Base-by-base conservation (phyloP, 2,888 invertebrate genomes). In the Barypeithes pellucidus region DNA sequence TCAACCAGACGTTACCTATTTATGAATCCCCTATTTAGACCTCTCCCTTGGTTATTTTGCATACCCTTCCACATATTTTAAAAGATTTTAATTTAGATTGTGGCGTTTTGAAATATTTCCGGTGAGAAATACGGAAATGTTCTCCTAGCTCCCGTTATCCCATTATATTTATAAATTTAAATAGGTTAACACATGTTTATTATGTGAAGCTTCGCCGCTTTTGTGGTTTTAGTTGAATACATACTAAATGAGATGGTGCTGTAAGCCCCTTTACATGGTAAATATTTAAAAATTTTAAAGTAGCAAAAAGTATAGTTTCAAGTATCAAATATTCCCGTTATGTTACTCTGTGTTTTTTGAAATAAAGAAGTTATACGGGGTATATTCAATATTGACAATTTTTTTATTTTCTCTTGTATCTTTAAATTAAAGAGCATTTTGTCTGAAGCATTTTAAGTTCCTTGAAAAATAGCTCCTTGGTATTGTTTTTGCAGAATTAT, bases 71-170 rank as follows among this genome's bases (percentile, higher is more conserved):
- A 22, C 39, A 63, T 11, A 63, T 50, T 65, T 65, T 29, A 65
- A 65, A 66, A 66, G 52, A 66, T 54, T 66, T 66, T 66, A 54
- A 66, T 66, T 52, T 66, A 66, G 66, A 66, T 66, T 39, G 33
- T 16, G 50, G 33, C 14, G 20, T 39, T 41, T 24, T 45, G 43
- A 41, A 41, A 45, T 29, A 45, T 41, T 22, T 61, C 61, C 41
- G 43, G 43, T 39, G 22, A 11, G 14, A 45, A 60, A 57, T 43
- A 57, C 29, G 54, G 54, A 57, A 57, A 57, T 33, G 14, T 16
- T 4, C 33, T 57, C 54, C 33, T 57, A 57, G 54, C 33, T 57
- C 33, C 0, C 11, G 18, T 57, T 57, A 11, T 54, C 16, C 54
- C 11, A 57, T 18, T 57, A 14, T 3, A 14, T 57, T 57, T 57